Percentiles rank a stretch among this genome's conserved stretches.
phyloP scores from a whole-genome alignment of 1,140 invertebrate genomes.

The Sycophila sp. region DNA sequence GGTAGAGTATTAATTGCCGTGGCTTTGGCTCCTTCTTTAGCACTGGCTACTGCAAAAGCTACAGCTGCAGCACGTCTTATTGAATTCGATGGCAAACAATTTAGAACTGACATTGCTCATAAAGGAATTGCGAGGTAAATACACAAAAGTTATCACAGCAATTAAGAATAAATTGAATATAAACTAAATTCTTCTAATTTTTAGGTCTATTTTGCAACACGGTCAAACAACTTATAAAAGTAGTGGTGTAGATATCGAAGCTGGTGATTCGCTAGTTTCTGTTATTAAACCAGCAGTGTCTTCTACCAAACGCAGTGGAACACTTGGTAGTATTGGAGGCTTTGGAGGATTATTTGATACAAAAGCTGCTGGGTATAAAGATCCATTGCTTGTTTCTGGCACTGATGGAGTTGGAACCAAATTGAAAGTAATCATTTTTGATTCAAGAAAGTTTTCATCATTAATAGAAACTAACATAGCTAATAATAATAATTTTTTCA shows the following conservation, averaged over 20 bases:
- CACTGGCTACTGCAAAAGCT: slow-evolving; percentile 77
- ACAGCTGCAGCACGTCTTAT: slow-evolving; percentile 76
- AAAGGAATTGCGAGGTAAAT: slow-evolving; percentile 80
- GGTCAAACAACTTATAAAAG: slow-evolving; percentile 86
- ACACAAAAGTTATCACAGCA: background rate
- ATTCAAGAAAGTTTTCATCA: background rate
- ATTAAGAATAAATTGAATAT: background rate
- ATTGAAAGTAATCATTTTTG: slow-evolving; percentile 74
- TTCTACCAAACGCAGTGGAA: slow-evolving; percentile 76
- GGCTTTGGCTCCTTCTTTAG: slow-evolving; percentile 74
- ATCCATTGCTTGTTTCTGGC: slow-evolving; percentile 91
- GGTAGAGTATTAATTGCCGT: slow-evolving; percentile 90
- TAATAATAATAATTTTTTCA: too few relatives aligned
- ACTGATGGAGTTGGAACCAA: slow-evolving; percentile 98
- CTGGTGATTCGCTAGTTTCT: slow-evolving; percentile 86
- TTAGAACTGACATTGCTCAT: slow-evolving; percentile 89
- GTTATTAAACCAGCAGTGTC: slow-evolving; percentile 83
- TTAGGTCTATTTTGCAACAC: slow-evolving; percentile 63
- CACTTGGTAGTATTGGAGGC: slow-evolving; percentile 84
- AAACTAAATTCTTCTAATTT: background rate
- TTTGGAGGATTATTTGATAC: slow-evolving; percentile 94
- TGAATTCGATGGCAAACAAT: slow-evolving; percentile 85
- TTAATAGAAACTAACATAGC: slow-evolving; percentile 8
- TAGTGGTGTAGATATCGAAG: slow-evolving; percentile 93
- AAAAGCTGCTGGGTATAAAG: slow-evolving; percentile 73